A percentile compares a stretch with the other conserved stretches of the same genome.
Evolutionary conservation across 2,113 vertebrate species (phyloP).

Genomic region (Channa maculata): DNA sequence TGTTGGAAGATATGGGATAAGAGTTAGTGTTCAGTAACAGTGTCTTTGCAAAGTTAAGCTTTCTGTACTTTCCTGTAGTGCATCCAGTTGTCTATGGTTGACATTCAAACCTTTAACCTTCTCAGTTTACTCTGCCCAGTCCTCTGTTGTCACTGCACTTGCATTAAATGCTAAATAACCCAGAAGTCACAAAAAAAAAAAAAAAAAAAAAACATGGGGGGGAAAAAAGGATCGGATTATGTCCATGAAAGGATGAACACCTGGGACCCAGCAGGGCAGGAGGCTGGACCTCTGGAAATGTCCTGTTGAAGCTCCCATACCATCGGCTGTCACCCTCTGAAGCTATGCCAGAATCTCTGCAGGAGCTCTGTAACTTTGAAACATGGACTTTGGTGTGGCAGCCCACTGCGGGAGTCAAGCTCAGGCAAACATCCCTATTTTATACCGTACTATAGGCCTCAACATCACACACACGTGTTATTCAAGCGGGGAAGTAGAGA

Average conservation of each 20-base stretch:
- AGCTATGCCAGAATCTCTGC: slow-evolving; percentile 52
- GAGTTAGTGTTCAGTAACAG: neutral
- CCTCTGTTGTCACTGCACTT: slow-evolving; percentile 7
- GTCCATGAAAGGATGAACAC: slow-evolving; percentile 60
- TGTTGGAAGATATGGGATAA: neutral
- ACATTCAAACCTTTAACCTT: slow-evolving; percentile 35
- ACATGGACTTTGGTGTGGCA: slow-evolving; percentile 18
- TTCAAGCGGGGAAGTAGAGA: slow-evolving; percentile 41
- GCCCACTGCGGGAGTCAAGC: slow-evolving; percentile 25
- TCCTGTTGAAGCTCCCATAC: slow-evolving; percentile 31
- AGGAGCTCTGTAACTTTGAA: slow-evolving; percentile 55
- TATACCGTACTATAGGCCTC: neutral
- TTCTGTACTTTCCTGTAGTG: neutral
- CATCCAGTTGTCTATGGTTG: neutral
- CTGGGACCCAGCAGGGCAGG: slow-evolving; percentile 59
- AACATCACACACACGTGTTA: slow-evolving; percentile 33
- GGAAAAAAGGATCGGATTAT: slow-evolving; percentile 29
- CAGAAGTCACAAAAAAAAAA: slow-evolving; percentile 13
- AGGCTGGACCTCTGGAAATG: slow-evolving; percentile 52
- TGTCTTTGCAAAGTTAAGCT: neutral
- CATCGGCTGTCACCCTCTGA: slow-evolving; percentile 47
- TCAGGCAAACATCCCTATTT: slow-evolving; percentile 14
- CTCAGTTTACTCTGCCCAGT: slow-evolving; percentile 14
- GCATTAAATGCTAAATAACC: slow-evolving; percentile 43
- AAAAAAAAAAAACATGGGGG: neutral